Evolutionary conservation across 1,140 invertebrate species (phyloP), one percentile per base, ranked within the genome.

Genomic region (Stegodyphus dumicola): DNA sequence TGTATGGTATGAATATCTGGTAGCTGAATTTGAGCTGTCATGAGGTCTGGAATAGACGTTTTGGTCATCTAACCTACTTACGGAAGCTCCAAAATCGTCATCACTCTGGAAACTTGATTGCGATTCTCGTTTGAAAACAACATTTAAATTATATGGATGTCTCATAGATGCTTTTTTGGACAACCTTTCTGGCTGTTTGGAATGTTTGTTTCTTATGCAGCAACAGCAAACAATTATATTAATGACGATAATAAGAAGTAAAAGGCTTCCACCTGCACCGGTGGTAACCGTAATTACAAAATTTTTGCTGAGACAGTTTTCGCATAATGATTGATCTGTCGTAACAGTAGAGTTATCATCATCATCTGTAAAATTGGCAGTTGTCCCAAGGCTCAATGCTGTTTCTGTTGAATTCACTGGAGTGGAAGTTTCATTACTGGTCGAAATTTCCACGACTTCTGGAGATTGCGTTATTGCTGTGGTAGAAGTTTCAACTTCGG

Each of bases 61-160:
- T 17, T 2, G 66, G 33, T 78, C 52, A 80, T 67, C 53, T n/a
- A 80, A 17, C 11, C 48, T 60, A 53, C 15, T 70, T n/a, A 60
- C 49, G 4, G 77, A 80, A 67, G 13, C 51, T 53, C 10, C 13
- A 18, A 15, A 7, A 52, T 73, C 79, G 6, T 51, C 48, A 17
- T 77, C 33, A n/a, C 33, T 66, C 13, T 70, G 10, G 5, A 13
- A 6, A 51, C 67, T 73, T 4, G 79, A 81, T 15, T 83, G 13
- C 3, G 73, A 48, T 51, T 70, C 81, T 13, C 60, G 51, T 13
- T 66, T 53, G 65, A 56, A 77, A n/a, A 73, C 65, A 10, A 85
- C 56, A 48, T 85, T 85, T 10, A 85, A 2, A 18, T 85, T 85
- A 10, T 85, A 77, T n/a, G 81, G 81, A 17, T 64, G 73, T 7